Percentiles rank a stretch among this genome's conserved stretches.
These are phyloP conservation scores for Cataglyphis albicans DNA, from an alignment of 2,888 invertebrate genomes.

Conservation along the genomic window DNA sequence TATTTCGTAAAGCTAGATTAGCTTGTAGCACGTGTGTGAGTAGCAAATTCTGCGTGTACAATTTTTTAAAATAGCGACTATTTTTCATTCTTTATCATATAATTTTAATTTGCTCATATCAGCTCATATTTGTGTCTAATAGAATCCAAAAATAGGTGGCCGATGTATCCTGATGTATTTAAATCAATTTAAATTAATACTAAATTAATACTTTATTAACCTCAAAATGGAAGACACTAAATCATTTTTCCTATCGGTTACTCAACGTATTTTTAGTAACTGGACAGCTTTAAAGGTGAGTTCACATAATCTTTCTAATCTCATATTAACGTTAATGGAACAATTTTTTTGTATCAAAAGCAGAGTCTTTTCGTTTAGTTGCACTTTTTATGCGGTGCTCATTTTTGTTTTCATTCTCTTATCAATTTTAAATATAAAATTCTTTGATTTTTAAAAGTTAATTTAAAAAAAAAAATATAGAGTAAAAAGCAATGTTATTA, in stretches of 20 bases:
- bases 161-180: neutral
- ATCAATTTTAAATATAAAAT: neutral
- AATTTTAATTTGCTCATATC: neutral
- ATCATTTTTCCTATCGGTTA: constrained; percentile 73
- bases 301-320: neutral
- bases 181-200: neutral
- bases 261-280: constrained; percentile 83
- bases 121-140: neutral
- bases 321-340: neutral
- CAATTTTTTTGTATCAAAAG: neutral
- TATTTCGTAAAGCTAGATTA: neutral
- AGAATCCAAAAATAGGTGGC: neutral
- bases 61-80: neutral
- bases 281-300: constrained; percentile 82
- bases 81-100: neutral
- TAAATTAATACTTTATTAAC: neutral
- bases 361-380: neutral
- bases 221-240: constrained; percentile 73
- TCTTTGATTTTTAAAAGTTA: neutral
- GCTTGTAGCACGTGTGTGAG: neutral
- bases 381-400: neutral
- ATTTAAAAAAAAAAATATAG: neutral
- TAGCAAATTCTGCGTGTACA: neutral
- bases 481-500: neutral
- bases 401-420: neutral